phyloP scores from a whole-genome alignment of 2,113 vertebrate genomes.

The Galbula dea region DNA sequence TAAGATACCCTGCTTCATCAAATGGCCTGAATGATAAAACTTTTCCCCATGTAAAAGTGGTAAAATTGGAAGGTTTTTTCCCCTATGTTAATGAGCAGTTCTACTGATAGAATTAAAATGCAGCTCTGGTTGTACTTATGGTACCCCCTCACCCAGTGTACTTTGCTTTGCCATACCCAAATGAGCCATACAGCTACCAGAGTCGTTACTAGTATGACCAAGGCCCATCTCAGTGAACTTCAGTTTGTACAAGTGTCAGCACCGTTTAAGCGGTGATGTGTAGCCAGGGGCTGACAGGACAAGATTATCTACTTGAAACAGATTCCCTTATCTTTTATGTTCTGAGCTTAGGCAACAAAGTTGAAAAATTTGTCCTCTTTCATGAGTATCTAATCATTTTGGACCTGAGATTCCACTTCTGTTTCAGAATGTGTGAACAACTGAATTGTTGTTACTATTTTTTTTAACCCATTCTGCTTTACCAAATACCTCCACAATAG shows the following conservation, averaged over 20 bases:
- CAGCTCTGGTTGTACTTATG: background rate
- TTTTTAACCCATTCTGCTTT: background rate
- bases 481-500: background rate
- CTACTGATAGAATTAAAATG: background rate
- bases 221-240: background rate
- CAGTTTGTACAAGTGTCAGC: background rate
- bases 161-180: background rate
- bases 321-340: background rate
- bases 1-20: background rate
- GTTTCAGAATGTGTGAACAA: background rate
- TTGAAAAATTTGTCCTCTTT: background rate
- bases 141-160: background rate
- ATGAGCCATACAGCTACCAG: accelerated
- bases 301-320: background rate
- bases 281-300: background rate
- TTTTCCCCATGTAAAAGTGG: background rate
- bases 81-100: background rate
- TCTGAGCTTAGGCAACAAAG: background rate
- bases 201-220: background rate
- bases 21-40: background rate
- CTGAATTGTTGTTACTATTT: background rate
- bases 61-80: background rate
- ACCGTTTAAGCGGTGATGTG: background rate
- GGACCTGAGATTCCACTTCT: background rate
- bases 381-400: background rate